phyloP scores from a whole-genome alignment of 2,888 invertebrate species.

The Limenitis camilla region DNA sequence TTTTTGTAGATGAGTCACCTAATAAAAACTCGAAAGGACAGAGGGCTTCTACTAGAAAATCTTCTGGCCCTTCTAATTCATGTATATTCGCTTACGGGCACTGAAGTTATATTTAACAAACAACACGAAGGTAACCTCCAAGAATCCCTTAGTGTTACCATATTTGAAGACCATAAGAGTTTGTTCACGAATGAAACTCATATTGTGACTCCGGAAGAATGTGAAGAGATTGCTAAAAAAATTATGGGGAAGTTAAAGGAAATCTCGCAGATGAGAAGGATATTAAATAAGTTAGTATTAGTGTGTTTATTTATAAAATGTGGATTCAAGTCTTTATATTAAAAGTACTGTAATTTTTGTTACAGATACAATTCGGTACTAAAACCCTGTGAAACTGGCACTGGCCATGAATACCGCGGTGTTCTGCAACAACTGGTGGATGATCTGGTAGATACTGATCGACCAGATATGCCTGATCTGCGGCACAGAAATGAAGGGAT shows the following conservation, averaged over 20 bases:
- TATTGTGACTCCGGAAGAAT: slow-evolving; percentile 45
- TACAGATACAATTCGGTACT: slow-evolving; percentile 64
- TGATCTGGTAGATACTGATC: slow-evolving; percentile 73
- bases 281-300: slow-evolving; percentile 49
- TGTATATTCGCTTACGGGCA: slow-evolving; percentile 76
- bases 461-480: slow-evolving; percentile 76
- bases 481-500: slow-evolving; percentile 74
- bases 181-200: slow-evolving; percentile 32
- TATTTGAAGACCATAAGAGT: slow-evolving; percentile 72
- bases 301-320: too few species aligned
- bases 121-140: slow-evolving; percentile 67
- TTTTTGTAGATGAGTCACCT: slow-evolving; percentile 76
- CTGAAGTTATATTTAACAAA: slow-evolving; percentile 68
- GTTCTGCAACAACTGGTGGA: slow-evolving; percentile 75
- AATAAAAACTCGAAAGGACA: slow-evolving; percentile 70
- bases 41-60: slow-evolving; percentile 71
- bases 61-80: slow-evolving; percentile 75
- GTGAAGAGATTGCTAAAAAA: slow-evolving; percentile 40
- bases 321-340: too few species aligned
- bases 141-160: slow-evolving; percentile 67
- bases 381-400: slow-evolving; percentile 59
- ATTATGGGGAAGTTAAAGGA: slow-evolving; percentile 50
- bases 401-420: slow-evolving; percentile 66
- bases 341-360: not conserved
- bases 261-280: slow-evolving; percentile 53